Conservation (phyloP, 2,113 vertebrate genomes). For the Corythornis madagascariensis region DNA sequence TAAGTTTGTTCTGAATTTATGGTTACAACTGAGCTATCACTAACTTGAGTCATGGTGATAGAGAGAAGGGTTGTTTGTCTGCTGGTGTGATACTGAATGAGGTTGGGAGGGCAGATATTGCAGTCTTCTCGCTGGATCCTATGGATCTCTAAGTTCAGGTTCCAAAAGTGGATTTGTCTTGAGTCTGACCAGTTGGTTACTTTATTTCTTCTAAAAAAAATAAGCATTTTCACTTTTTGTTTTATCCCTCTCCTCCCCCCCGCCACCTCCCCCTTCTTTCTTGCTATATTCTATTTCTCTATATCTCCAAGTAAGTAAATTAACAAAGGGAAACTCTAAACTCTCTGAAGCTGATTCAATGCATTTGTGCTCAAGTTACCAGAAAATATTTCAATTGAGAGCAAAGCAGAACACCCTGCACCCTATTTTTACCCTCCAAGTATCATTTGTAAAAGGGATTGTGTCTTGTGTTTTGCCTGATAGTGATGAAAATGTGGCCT, state of each 20-base stretch:
- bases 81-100: background rate
- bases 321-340: background rate
- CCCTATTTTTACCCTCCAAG: background rate
- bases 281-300: background rate
- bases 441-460: background rate
- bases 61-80: background rate
- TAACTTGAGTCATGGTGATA: background rate
- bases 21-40: background rate
- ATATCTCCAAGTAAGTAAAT: background rate
- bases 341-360: background rate
- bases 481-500: background rate
- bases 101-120: background rate
- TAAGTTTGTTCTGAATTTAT: background rate
- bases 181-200: background rate
- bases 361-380: background rate
- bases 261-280: too few relatives aligned
- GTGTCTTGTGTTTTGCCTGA: background rate
- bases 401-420: background rate
- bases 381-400: background rate
- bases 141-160: background rate
- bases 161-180: background rate
- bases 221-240: rapidly evolving
- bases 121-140: background rate
- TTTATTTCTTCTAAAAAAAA: background rate
- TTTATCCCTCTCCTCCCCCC: too few relatives aligned